Evolutionary conservation across 2,113 vertebrate species (phyloP).

Genomic region (rat (Rattus norvegicus)): DNA sequence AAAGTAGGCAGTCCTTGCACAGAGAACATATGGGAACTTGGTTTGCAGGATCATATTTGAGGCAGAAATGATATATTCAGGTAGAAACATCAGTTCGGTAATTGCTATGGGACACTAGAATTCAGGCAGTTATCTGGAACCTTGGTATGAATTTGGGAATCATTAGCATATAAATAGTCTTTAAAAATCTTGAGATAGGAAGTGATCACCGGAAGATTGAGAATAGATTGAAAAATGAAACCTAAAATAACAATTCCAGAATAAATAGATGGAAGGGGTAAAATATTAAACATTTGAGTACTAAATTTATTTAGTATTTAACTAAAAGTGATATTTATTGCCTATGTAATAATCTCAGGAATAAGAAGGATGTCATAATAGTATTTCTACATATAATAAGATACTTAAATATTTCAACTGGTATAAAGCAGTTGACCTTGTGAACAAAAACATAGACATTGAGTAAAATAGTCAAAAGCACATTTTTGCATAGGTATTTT

Average conservation of each 20-base stretch:
- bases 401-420: constrained; percentile 1
- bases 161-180: constrained; percentile 8
- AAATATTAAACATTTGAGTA: neutral
- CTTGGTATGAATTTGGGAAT: neutral
- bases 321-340: neutral
- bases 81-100: neutral
- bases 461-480: neutral
- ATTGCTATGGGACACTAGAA: neutral
- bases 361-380: neutral
- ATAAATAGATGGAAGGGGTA: neutral
- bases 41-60: neutral
- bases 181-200: constrained; percentile 1
- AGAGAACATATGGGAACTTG: neutral
- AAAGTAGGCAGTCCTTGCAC: neutral
- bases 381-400: neutral
- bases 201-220: constrained; percentile 10
- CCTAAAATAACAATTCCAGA: constrained; percentile 21
- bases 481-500: neutral
- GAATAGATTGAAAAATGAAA: neutral
- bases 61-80: neutral
- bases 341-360: neutral
- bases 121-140: constrained; percentile 18
- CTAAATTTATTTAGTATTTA: constrained; percentile 6
- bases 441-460: neutral
- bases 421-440: neutral